phyloP scores from a whole-genome alignment of 2,113 vertebrate species.

The Melanerpes formicivorus region DNA sequence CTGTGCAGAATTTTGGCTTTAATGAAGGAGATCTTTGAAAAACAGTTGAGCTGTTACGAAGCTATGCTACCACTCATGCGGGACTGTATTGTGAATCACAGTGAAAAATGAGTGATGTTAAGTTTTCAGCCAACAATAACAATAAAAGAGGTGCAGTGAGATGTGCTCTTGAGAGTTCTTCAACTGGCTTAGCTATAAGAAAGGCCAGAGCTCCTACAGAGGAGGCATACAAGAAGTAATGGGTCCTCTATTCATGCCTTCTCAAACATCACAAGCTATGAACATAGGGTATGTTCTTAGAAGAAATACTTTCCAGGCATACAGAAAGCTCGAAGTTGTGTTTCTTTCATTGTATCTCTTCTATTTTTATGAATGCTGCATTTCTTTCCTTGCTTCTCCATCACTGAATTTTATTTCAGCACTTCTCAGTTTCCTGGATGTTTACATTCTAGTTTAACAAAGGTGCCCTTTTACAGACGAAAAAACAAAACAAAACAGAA shows the following conservation, averaged over 20 bases:
- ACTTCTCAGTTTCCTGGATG: neutral
- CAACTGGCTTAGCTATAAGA: neutral
- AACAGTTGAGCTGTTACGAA: neutral
- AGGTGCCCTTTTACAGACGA: neutral
- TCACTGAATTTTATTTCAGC: neutral
- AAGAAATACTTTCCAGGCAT: neutral
- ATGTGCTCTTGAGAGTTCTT: neutral
- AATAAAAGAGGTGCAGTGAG: neutral
- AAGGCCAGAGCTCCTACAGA: neutral
- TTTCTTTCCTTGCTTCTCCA: neutral
- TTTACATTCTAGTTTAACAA: neutral
- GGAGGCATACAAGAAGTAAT: neutral
- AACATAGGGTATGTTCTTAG: neutral
- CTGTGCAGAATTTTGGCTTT: neutral
- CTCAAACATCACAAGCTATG: neutral
- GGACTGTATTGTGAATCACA: neutral
- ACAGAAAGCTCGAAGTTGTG: neutral
- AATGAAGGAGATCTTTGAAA: neutral
- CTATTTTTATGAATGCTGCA: neutral
- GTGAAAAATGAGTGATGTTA: neutral
- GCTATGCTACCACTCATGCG: neutral
- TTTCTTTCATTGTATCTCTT: neutral
- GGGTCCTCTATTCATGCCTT: neutral
- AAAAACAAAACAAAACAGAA: too few relatives aligned
- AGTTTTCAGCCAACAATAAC: neutral